Conservation (phyloP, 2,113 vertebrate species). For the Turdus rufiventris region DNA sequence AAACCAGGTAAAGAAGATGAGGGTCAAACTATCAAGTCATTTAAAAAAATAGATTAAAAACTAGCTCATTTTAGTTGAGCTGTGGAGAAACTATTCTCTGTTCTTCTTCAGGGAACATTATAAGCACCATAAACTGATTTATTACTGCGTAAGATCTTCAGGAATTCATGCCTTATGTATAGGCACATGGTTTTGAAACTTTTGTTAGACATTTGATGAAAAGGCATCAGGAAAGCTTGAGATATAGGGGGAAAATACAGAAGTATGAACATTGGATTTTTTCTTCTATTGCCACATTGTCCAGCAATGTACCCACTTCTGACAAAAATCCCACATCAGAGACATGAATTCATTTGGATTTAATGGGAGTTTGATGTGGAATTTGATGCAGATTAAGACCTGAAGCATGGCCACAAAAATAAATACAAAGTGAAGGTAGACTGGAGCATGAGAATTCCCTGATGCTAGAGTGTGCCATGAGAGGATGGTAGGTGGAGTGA, state of each 20-base stretch:
- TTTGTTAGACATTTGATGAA: not conserved
- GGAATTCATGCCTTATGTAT: not conserved
- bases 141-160: fast-evolving
- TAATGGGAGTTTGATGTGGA: not conserved
- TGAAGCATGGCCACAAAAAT: not conserved
- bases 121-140: not conserved
- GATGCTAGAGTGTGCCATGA: not conserved
- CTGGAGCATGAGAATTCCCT: not conserved
- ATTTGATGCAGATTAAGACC: not conserved
- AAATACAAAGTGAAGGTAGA: not conserved
- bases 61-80: not conserved
- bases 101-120: not conserved
- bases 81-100: not conserved
- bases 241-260: not conserved
- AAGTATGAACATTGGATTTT: not conserved
- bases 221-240: not conserved
- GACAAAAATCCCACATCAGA: not conserved
- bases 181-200: not conserved
- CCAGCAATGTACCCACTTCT: not conserved
- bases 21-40: not conserved
- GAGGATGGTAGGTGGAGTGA: not conserved
- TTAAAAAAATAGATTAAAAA: not conserved
- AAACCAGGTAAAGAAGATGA: not conserved
- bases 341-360: not conserved
- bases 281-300: not conserved